Evolutionary conservation across 2,113 vertebrate genomes (phyloP).

Genomic region (Scartelaos histophorus): DNA sequence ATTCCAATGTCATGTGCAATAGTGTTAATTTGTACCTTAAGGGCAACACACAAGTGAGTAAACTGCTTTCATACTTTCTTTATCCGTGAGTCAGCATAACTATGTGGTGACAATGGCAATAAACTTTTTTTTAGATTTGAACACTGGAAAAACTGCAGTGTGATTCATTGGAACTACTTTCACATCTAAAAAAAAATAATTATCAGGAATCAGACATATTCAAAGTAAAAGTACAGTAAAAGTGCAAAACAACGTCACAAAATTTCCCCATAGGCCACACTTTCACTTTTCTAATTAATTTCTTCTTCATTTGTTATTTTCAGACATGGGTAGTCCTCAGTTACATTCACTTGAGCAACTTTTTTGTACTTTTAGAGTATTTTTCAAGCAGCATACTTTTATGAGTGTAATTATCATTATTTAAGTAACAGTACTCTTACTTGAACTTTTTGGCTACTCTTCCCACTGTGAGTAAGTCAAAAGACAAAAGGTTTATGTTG

Average conservation of each 20-base stretch:
- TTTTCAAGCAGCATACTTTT: no score
- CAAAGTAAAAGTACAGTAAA: neutral
- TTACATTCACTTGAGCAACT: no score
- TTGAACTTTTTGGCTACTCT: no score
- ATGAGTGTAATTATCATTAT: no score
- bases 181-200: neutral
- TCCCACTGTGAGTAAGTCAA: no score
- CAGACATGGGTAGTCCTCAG: no score
- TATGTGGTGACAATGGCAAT: neutral
- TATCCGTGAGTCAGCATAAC: slow-evolving; percentile 1
- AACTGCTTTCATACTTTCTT: neutral
- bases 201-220: neutral
- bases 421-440: no score
- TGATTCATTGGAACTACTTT: slow-evolving; percentile 6
- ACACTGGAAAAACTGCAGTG: neutral
- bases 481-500: no score
- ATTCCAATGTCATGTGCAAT: neutral
- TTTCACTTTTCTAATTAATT: neutral
- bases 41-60: neutral
- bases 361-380: no score
- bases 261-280: neutral
- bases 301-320: neutral
- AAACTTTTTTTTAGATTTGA: neutral
- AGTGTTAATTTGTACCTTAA: neutral
- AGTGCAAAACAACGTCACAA: neutral